Base-by-base conservation (phyloP, 2,888 invertebrate genomes). In the Temnothorax rugatulus region DNA sequence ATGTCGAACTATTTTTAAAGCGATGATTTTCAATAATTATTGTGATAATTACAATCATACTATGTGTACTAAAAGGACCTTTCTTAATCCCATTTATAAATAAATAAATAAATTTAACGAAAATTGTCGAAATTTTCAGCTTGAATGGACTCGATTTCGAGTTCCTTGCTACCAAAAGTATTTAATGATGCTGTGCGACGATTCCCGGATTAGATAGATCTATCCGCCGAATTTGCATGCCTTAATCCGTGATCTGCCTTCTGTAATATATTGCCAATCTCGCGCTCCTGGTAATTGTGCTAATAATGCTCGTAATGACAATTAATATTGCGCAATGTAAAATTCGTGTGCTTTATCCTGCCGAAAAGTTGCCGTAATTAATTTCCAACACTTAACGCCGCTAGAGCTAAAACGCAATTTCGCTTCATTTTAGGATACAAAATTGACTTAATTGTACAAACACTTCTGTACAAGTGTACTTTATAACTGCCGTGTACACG, bases 121-220 rank as follows among this genome's bases (percentile, higher is more conserved):
- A 73, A 41, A 11, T 25, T 57, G 15, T 57, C 18, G 18, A 71
- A 21, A 71, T 71, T 54, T 71, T 52, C 4, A 69, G 7, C 11
- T 38, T 3, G 34, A n/a, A n/a, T n/a, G 13, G 13, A 4, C 9
- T 34, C n/a, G 0, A 21, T 66, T 64, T 66, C 9, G 41, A 15
- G 25, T 11, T 18, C 3, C 18, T 7, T 7, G 9, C 2, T 25
- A n/a, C 21, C 15, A 4, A 29, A 44, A 44, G n/a, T 64, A 61
- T 44, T 41, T 21, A 9, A 25, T 25, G 29, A 74, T 13, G 8
- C 15, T 15, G 38, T 61, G 13, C 29, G 4, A 63, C 38, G 15
- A 66, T 64, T 64, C 64, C 64, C 63, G 63, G 63, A 63, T 64
- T 41, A 8, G 13, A 61, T 18, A n/a, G n/a, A 75, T 34, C 34